A percentile compares a stretch with the other conserved stretches of the same genome.
These are phyloP conservation scores for Pachypeltis micranthus DNA, from an alignment of 1,140 invertebrate genomes.

Conservation along the genomic window DNA sequence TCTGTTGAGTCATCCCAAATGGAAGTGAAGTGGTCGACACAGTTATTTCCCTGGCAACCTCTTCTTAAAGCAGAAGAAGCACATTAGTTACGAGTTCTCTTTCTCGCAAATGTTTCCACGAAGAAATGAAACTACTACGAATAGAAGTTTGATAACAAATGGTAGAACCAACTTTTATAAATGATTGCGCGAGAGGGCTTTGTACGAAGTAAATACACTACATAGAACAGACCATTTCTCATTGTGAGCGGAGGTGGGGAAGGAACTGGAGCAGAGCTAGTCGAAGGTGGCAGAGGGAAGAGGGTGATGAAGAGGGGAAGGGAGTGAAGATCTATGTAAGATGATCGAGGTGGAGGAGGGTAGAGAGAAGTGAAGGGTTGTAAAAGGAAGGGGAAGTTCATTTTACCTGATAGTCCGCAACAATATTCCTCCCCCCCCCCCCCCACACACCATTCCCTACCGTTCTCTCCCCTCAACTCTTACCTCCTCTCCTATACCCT, in stretches of 20 bases:
- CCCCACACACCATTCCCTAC: too few relatives aligned
- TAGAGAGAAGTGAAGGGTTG: not conserved
- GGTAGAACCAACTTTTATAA: not conserved
- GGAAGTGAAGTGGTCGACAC: too few relatives aligned
- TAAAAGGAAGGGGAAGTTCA: not conserved
- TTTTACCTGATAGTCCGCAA: not conserved
- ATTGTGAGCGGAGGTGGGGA: not conserved
- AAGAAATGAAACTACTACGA: not conserved
- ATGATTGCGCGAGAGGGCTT: not conserved
- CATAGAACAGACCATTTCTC: not conserved
- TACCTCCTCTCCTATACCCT: too few relatives aligned
- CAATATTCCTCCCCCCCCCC: not conserved
- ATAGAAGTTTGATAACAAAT: not conserved
- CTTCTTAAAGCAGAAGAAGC: not conserved
- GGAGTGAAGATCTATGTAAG: too few relatives aligned
- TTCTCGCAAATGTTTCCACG: not conserved
- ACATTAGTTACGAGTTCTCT: not conserved
- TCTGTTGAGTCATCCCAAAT: too few relatives aligned
- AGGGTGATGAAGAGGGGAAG: not conserved
- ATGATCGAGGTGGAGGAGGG: not conserved
- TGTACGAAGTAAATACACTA: not conserved
- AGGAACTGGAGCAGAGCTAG: not conserved
- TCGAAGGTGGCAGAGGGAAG: not conserved
- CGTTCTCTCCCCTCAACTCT: too few relatives aligned
- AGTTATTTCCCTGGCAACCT: too few relatives aligned